These are phyloP conservation scores for Lithophane ornitopus DNA, from an alignment of 2,888 invertebrate species.

Conservation along the genomic window DNA sequence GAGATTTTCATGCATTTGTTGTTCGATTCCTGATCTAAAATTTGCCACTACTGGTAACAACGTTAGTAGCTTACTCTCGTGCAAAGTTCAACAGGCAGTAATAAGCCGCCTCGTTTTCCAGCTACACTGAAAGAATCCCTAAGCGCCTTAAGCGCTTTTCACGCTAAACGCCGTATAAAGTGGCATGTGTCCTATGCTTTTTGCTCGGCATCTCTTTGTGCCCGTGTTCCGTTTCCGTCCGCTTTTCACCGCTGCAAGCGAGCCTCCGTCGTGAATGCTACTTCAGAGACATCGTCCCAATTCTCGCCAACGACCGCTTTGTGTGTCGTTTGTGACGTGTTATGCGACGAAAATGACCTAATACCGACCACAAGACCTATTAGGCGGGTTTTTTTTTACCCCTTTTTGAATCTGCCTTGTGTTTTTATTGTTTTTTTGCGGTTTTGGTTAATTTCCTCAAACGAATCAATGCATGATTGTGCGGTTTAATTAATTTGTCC, in stretches of 20 bases:
- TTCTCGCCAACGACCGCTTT: constrained; percentile 67
- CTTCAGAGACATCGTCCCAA: constrained; percentile 67
- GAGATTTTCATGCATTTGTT: neutral
- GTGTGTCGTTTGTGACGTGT: constrained; percentile 61
- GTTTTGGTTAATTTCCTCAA: constrained; percentile 8
- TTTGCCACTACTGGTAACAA: neutral
- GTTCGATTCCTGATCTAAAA: neutral
- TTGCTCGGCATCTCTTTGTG: constrained; percentile 74
- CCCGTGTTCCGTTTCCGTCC: constrained; percentile 73
- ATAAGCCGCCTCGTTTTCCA: constrained; percentile 38
- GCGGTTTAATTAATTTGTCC: constrained; percentile 17
- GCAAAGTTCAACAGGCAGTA: constrained; percentile 39
- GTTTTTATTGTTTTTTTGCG: neutral
- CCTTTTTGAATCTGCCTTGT: neutral
- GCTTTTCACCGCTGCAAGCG: constrained; percentile 68
- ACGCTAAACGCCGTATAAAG: constrained; percentile 70
- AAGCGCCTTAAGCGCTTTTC: constrained; percentile 67
- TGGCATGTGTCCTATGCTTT: constrained; percentile 74
- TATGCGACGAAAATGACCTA: constrained; percentile 57
- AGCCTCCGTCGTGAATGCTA: constrained; percentile 49
- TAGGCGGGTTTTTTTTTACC: constrained; percentile 20
- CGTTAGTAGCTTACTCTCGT: constrained; percentile 10
- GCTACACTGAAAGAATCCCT: constrained; percentile 48
- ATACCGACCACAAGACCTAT: constrained; percentile 36
- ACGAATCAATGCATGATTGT: neutral